Evolutionary conservation across 2,888 invertebrate species (phyloP).

Genomic region (Liopterus haemorrhoidalis): DNA sequence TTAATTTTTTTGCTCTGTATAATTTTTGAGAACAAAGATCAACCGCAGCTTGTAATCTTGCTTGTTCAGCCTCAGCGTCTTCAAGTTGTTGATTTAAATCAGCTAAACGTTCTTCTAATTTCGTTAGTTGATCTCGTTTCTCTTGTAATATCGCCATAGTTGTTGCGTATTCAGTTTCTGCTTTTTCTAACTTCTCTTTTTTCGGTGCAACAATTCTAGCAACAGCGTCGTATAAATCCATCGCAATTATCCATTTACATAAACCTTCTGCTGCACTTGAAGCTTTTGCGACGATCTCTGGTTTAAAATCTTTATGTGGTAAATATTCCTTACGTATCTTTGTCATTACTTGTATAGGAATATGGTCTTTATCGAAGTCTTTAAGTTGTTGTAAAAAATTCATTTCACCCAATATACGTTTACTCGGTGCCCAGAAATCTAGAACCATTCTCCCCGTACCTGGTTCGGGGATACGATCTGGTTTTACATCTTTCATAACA

Average conservation of each 20-base stretch:
- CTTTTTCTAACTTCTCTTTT: constrained; percentile 70
- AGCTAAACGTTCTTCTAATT: constrained; percentile 70
- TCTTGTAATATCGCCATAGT: constrained; percentile 80
- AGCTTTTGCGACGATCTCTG: constrained; percentile 75
- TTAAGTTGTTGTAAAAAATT: constrained; percentile 66
- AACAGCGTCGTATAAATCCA: constrained; percentile 82
- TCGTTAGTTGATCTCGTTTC: constrained; percentile 71
- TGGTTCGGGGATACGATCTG: constrained; percentile 71
- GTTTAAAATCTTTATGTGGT: constrained; percentile 71
- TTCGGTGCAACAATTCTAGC: constrained; percentile 81
- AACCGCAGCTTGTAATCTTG: constrained; percentile 65
- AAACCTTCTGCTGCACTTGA: constrained; percentile 92
- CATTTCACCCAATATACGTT: constrained; percentile 74
- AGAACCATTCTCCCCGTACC: constrained; percentile 60
- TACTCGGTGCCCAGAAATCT: constrained; percentile 84
- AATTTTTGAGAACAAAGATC: constrained; percentile 79
- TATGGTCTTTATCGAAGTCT: constrained; percentile 82
- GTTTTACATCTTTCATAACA: constrained; percentile 73
- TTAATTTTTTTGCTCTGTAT: constrained; percentile 77
- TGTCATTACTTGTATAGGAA: constrained; percentile 63
- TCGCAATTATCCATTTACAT: constrained; percentile 85
- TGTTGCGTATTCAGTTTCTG: constrained; percentile 73
- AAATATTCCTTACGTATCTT: constrained; percentile 71
- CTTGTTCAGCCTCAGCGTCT: constrained; percentile 60
- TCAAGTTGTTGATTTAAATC: constrained; percentile 62